Evolutionary conservation across 2,797 vertebrate genomes (phyloP).

Genomic region (Diplodus puntazzo): DNA sequence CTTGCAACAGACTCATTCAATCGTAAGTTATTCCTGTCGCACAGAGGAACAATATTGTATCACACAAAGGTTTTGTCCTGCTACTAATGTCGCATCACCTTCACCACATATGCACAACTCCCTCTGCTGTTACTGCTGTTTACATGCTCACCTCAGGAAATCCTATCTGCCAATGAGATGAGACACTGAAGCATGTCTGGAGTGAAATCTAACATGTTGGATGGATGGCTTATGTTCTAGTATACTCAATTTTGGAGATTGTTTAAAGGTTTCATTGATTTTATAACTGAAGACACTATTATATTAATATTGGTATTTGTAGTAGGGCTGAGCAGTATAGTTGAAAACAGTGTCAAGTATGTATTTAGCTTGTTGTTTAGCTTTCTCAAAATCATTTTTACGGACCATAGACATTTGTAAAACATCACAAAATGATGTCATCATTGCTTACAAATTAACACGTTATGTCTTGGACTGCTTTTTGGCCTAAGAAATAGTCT

Average conservation of each 20-base stretch:
- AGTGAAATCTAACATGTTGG: not conserved
- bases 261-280: not conserved
- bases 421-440: not conserved
- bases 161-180: constrained; percentile 14
- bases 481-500: not conserved
- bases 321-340: not conserved
- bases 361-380: too few relatives aligned
- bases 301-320: not conserved
- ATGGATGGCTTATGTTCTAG: not conserved
- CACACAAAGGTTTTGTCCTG: not conserved
- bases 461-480: not conserved
- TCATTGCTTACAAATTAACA: not conserved
- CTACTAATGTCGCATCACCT: not conserved
- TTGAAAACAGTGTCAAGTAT: not conserved
- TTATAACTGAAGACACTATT: not conserved
- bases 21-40: constrained; percentile 86
- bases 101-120: not conserved
- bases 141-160: constrained; percentile 10
- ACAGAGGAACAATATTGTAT: constrained; percentile 20
- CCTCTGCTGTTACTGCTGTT: not conserved
- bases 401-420: not conserved
- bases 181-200: constrained; percentile 26
- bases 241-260: not conserved
- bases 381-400: not conserved
- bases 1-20: constrained; percentile 87